Percentiles rank a stretch among this genome's conserved stretches.
phyloP scores from a whole-genome alignment of 2,888 invertebrate genomes.

The Mongoloraphidia duomilia region DNA sequence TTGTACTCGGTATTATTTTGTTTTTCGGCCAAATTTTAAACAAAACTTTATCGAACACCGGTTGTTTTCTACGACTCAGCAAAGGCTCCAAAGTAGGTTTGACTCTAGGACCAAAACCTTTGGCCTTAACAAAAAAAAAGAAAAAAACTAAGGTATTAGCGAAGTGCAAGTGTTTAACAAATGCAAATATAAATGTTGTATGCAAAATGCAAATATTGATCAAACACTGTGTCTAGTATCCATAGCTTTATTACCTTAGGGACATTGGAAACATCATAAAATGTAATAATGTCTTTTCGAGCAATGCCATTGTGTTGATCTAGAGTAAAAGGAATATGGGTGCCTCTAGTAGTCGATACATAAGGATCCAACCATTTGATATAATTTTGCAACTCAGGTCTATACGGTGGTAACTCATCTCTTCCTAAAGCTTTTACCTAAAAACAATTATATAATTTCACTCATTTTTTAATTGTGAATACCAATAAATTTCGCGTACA shows the following conservation, averaged over 20 bases:
- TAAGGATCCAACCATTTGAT: slow-evolving; percentile 29
- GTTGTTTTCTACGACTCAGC: slow-evolving; percentile 11
- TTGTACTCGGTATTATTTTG: background rate
- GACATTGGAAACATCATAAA: slow-evolving; percentile 22
- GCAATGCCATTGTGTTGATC: slow-evolving; percentile 22
- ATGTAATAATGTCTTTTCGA: slow-evolving; percentile 27
- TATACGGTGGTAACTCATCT: slow-evolving; percentile 27
- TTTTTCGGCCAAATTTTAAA: slow-evolving; percentile 14
- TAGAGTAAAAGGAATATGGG: slow-evolving; percentile 22
- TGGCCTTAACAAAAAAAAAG: slow-evolving; percentile 10
- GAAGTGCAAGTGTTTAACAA: too few relatives aligned
- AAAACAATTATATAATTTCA: slow-evolving; percentile 3
- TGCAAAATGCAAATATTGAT: background rate
- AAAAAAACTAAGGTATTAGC: too few relatives aligned
- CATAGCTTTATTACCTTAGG: slow-evolving; percentile 18
- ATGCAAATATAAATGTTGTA: too few relatives aligned
- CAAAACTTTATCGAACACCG: slow-evolving; percentile 15
- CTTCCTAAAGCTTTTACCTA: slow-evolving; percentile 23
- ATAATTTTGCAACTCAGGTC: slow-evolving; percentile 24
- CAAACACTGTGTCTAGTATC: background rate
- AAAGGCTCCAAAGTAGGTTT: slow-evolving; percentile 10
- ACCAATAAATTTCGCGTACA: too few relatives aligned
- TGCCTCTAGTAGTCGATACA: slow-evolving; percentile 24
- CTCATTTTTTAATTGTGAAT: background rate
- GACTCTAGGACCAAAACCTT: slow-evolving; percentile 14